phyloP scores from a whole-genome alignment of 2,113 vertebrate species.

The Poeciliopsis retropinna region DNA sequence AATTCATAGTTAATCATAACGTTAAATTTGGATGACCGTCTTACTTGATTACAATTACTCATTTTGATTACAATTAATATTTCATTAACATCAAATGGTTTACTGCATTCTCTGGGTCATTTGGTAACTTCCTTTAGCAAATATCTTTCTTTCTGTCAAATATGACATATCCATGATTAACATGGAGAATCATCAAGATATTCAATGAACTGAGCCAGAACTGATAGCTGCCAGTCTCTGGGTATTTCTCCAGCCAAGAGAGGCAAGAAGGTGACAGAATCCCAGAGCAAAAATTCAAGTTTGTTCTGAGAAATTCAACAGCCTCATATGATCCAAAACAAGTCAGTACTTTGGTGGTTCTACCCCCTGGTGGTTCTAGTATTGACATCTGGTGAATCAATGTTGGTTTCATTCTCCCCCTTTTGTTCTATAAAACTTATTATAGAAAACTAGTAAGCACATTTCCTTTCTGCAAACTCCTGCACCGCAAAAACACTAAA shows the following conservation, averaged over 20 bases:
- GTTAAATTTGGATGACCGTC: too few species aligned
- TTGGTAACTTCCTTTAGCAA: background rate
- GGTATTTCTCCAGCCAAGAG: too few species aligned
- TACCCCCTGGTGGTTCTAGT: too few species aligned
- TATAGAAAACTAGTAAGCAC: too few species aligned
- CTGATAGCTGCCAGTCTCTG: background rate
- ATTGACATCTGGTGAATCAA: background rate
- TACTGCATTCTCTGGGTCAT: background rate
- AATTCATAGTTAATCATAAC: too few species aligned
- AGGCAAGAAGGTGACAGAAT: background rate
- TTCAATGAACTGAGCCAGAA: background rate
- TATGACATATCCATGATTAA: too few species aligned
- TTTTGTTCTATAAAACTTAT: too few species aligned
- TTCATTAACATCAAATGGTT: background rate
- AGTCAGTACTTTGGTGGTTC: too few species aligned
- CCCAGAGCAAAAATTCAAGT: background rate
- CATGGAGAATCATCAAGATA: background rate
- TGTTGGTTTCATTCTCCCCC: background rate
- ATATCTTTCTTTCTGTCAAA: too few species aligned
- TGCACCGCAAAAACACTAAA: too few species aligned
- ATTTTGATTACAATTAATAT: background rate
- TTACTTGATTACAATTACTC: too few species aligned
- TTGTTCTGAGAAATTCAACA: background rate
- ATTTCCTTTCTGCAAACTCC: too few species aligned
- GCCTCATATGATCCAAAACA: background rate